Base-by-base conservation (phyloP, 2,797 vertebrate genomes). In the Halcyon chelicuti region DNA sequence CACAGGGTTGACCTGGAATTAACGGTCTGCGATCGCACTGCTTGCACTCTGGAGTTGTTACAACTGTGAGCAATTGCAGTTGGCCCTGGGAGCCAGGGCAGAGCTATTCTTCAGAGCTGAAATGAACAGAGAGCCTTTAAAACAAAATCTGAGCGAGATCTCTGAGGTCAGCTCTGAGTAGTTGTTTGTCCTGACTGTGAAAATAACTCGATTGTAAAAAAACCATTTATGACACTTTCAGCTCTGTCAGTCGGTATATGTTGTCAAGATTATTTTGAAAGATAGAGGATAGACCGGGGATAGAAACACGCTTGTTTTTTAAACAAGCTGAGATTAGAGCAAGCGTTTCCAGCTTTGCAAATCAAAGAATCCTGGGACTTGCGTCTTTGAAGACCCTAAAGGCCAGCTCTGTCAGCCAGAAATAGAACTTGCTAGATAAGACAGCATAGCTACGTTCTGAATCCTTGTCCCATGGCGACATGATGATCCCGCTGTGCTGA, bases 31-130 rank as follows among this genome's bases (percentile, higher is more conserved):
- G 52, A 40, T 92, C 71, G 29, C 16, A 3, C 65, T 42, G 68
- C 75, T 52, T 72, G 91, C n/a, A 10, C 25, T 1, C 66, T 15
- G 14, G 62, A 91, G 94, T 88, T 93, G 73, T 88, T 90, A 81
- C 89, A 96, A 95, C 95, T 94, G 93, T 26, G 58, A 93, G 93
- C 84, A 86, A 90, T 94, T 94, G 94, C 87, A 84, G 29, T 35
- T 75, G 66, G 93, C 76, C 79, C 54, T 68, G 49, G 68, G 78
- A 91, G 89, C 51, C 65, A 42, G 60, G 49, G 77, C 84, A 92
- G 84, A 8, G 54, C 74, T 88, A 11, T 89, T 92, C 89, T 89
- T 82, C 81, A 68, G 57, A n/a, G 81, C 81, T 77, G 67, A 85
- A 92, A 82, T 1, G 62, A 93, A 52, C 82, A 94, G 94, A 62